phyloP scores from a whole-genome alignment of 2,113 vertebrate species.

The Aegithalos caudatus region DNA sequence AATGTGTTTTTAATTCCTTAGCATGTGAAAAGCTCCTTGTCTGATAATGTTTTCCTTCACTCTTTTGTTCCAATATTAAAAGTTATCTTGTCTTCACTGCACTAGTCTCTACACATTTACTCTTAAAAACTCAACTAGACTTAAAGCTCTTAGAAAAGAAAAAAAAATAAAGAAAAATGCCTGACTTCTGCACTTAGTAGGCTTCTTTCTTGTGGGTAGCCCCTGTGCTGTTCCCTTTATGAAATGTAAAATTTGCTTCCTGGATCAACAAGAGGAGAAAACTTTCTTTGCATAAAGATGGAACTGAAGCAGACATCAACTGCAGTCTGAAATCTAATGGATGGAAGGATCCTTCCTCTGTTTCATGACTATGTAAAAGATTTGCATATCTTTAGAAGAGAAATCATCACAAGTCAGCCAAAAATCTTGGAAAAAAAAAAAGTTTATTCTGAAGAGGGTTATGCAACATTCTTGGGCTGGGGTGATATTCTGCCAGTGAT shows the following conservation, averaged over 20 bases:
- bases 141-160: background rate
- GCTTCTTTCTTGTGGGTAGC: background rate
- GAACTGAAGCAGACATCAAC: background rate
- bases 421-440: background rate
- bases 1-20: background rate
- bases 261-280: background rate
- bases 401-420: background rate
- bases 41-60: background rate
- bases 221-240: background rate
- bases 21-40: background rate
- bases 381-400: background rate
- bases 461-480: background rate
- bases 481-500: background rate
- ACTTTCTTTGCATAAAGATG: background rate
- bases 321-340: background rate
- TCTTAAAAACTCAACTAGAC: background rate
- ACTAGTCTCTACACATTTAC: background rate
- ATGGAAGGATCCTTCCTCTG: background rate
- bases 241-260: background rate
- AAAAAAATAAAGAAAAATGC: background rate
- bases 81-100: background rate
- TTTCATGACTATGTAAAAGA: background rate
- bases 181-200: background rate
- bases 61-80: background rate
- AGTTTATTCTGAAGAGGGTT: background rate